These are phyloP conservation scores for Neomicropteryx cornuta DNA, from an alignment of 1,140 invertebrate species.

Conservation along the genomic window DNA sequence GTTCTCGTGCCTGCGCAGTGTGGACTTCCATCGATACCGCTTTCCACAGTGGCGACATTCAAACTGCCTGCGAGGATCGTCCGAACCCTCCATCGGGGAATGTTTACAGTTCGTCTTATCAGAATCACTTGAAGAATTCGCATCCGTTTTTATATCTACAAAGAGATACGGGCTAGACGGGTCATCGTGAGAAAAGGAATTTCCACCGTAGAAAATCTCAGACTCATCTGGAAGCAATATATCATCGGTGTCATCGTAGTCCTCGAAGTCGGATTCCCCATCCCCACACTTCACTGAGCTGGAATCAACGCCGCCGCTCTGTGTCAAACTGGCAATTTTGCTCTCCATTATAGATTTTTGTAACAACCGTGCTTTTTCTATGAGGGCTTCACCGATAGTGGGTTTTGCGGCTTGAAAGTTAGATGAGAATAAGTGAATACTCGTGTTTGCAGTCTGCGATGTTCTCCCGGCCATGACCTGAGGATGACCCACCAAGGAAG, in stretches of 20 bases:
- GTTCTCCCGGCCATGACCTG: no score
- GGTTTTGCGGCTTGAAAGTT: no score
- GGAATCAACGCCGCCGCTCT: slow-evolving; percentile 1
- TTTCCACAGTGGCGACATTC: slow-evolving; percentile 70
- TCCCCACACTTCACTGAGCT: slow-evolving; percentile 20
- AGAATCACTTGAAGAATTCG: no score
- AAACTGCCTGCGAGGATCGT: slow-evolving; percentile 56
- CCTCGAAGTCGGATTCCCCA: slow-evolving; percentile 26
- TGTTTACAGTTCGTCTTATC: slow-evolving; percentile 10
- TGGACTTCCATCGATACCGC: slow-evolving; percentile 71
- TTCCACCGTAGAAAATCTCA: slow-evolving; percentile 23
- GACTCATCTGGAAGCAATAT: slow-evolving; percentile 34
- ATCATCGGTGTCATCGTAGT: slow-evolving; percentile 37
- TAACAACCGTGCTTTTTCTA: slow-evolving; percentile 23
- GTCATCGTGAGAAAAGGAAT: no score
- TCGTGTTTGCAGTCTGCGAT: no score
- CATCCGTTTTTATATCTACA: no score
- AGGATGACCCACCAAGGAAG: no score
- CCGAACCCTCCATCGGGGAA: slow-evolving; percentile 16
- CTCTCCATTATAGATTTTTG: slow-evolving; percentile 30
- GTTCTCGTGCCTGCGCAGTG: slow-evolving; percentile 67
- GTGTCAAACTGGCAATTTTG: slow-evolving; percentile 20
- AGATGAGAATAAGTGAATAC: no score
- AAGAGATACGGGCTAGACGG: no score
- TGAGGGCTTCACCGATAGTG: no score